phyloP scores from a whole-genome alignment of 2,888 invertebrate genomes.

The Stomorhina lunata region DNA sequence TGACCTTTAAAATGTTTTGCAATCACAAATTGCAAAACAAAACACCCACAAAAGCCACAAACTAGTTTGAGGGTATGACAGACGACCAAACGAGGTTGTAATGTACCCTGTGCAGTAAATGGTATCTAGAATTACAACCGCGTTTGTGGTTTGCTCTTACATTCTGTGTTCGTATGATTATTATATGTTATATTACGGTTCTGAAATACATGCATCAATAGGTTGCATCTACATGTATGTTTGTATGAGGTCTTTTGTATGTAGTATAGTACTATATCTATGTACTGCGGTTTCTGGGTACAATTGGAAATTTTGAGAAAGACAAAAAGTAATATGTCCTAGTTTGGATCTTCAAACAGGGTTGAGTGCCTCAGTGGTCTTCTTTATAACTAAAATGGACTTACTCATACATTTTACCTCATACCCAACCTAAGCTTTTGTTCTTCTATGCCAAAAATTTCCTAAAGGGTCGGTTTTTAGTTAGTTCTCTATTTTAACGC shows the following conservation, averaged over 20 bases:
- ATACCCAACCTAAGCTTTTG: too few species aligned
- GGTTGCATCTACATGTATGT: not conserved
- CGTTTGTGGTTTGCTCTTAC: constrained; percentile 23
- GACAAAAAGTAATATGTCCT: too few species aligned
- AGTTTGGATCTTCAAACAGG: too few species aligned
- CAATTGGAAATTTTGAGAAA: not conserved
- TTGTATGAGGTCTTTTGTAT: not conserved
- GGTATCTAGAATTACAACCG: constrained; percentile 27
- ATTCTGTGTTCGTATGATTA: not conserved
- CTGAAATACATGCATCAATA: not conserved
- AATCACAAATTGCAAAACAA: not conserved
- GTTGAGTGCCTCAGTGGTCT: too few species aligned
- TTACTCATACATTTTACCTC: too few species aligned
- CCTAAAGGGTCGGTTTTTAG: not conserved
- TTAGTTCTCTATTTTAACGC: not conserved
- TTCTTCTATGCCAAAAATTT: not conserved
- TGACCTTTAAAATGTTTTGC: constrained; percentile 32
- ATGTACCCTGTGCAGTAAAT: not conserved
- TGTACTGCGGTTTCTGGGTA: too few species aligned
- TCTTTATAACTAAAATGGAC: too few species aligned
- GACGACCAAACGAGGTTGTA: constrained; percentile 31
- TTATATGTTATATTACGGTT: constrained; percentile 5
- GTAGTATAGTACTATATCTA: not conserved
- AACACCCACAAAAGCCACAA: constrained; percentile 15
- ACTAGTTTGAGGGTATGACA: not conserved